Percentiles rank a stretch among this genome's conserved stretches.
Evolutionary conservation across 2,888 invertebrate species (phyloP).

Genomic region (Boloria euphrosyne): DNA sequence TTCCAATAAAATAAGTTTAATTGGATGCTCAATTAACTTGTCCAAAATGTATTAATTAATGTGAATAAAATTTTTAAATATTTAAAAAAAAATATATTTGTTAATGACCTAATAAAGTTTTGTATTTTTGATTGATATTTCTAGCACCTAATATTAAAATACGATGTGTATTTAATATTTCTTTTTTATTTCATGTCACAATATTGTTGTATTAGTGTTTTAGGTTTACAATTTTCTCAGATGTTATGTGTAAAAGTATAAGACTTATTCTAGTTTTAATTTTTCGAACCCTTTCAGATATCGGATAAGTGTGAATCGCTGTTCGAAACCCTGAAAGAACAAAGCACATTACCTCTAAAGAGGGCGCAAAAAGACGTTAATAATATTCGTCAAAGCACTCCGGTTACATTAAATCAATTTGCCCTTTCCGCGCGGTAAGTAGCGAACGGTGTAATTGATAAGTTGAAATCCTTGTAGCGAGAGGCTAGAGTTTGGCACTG

Average conservation of each 20-base stretch:
- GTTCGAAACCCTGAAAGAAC: conserved; percentile 77
- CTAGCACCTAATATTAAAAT: no score
- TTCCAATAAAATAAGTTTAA: no score
- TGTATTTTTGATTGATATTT: no score
- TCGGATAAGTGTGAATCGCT: conserved; percentile 77
- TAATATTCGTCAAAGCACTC: conserved; percentile 83
- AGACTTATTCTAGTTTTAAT: neutral
- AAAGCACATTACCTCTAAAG: conserved; percentile 75
- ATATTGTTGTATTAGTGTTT: no score
- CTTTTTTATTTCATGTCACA: no score
- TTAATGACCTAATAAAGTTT: no score
- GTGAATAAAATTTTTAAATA: neutral
- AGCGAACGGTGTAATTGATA: conserved; percentile 83
- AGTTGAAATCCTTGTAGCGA: conserved; percentile 82
- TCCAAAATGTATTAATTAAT: neutral
- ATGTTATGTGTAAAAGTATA: no score
- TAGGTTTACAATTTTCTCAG: no score
- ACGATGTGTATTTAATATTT: no score
- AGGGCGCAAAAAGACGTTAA: conserved; percentile 82
- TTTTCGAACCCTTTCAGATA: conserved; percentile 44
- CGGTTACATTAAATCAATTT: conserved; percentile 83
- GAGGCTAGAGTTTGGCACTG: conserved; percentile 75
- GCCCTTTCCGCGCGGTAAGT: conserved; percentile 82
- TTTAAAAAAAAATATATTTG: no score
- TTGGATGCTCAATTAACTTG: no score